Conservation (phyloP, 2,797 vertebrate genomes). For the Molossus alvarezi region DNA sequence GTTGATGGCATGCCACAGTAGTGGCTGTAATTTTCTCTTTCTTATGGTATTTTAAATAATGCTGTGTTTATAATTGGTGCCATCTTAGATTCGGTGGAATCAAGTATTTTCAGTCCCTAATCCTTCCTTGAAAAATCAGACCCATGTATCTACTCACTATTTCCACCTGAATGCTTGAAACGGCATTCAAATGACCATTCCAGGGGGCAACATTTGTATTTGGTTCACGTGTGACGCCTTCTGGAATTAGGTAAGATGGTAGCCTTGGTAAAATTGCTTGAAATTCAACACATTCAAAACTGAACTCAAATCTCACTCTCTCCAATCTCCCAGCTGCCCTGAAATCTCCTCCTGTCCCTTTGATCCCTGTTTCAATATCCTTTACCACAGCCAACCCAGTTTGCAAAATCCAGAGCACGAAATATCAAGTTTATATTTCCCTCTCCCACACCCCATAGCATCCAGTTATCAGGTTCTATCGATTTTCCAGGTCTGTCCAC, state of each 20-base stretch:
- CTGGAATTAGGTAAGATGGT: not conserved
- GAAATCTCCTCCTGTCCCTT: not conserved
- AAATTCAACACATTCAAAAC: constrained; percentile 9
- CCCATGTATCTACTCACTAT: not conserved
- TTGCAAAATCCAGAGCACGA: not conserved
- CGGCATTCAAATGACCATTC: not conserved
- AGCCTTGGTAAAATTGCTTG: not conserved
- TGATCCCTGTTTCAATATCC: not conserved
- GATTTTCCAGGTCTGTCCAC: not conserved
- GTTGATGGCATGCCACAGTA: not conserved
- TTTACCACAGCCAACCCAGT: not conserved
- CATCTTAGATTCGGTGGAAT: not conserved
- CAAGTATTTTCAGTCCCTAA: not conserved
- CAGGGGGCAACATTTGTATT: not conserved
- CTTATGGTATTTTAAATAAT: constrained; percentile 6
- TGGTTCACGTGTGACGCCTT: not conserved
- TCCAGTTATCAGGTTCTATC: not conserved
- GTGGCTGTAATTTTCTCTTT: not conserved
- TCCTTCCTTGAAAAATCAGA: constrained; percentile 35
- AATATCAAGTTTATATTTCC: not conserved
- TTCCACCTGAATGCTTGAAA: not conserved
- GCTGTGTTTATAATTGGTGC: not conserved
- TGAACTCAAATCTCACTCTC: not conserved
- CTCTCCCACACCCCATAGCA: not conserved
- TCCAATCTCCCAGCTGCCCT: not conserved